Evolutionary conservation across 1,140 invertebrate species (phyloP).

Genomic region (Bactericera cockerelli): DNA sequence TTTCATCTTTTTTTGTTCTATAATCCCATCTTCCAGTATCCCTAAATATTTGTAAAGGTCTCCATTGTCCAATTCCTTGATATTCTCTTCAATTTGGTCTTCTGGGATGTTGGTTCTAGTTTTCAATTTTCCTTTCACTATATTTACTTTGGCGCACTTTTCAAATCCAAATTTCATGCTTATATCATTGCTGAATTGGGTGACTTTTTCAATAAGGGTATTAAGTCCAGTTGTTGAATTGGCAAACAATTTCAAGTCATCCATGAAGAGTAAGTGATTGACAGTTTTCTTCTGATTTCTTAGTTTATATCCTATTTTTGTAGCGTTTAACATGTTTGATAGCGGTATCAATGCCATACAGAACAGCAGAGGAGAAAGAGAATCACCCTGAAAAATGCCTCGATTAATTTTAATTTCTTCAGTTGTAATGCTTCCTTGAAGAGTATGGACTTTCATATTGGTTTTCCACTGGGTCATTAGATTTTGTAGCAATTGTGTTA

Average conservation of each 20-base stretch:
- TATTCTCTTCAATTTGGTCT: not conserved
- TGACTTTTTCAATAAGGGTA: not conserved
- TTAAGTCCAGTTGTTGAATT: not conserved
- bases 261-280: constrained; percentile 4
- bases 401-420: not conserved
- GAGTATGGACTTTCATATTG: not conserved
- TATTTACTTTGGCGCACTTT: constrained; percentile 4
- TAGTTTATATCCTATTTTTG: constrained; percentile 4
- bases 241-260: not conserved
- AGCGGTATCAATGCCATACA: constrained; percentile 10
- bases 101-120: constrained; percentile 2
- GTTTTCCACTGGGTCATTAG: constrained; percentile 5
- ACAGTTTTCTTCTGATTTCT: not conserved
- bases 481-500: not conserved
- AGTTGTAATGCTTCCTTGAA: not conserved
- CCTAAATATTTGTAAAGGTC: constrained; percentile 1
- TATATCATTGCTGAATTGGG: not conserved
- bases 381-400: constrained; percentile 17
- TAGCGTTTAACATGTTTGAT: not conserved
- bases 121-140: not conserved
- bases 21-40: not conserved
- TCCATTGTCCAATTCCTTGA: not conserved
- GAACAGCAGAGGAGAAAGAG: constrained; percentile 13
- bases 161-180: constrained; percentile 1
- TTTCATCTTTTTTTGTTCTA: constrained; percentile 7